phyloP scores from a whole-genome alignment of 2,888 invertebrate species.

The Miltochrista miniata region DNA sequence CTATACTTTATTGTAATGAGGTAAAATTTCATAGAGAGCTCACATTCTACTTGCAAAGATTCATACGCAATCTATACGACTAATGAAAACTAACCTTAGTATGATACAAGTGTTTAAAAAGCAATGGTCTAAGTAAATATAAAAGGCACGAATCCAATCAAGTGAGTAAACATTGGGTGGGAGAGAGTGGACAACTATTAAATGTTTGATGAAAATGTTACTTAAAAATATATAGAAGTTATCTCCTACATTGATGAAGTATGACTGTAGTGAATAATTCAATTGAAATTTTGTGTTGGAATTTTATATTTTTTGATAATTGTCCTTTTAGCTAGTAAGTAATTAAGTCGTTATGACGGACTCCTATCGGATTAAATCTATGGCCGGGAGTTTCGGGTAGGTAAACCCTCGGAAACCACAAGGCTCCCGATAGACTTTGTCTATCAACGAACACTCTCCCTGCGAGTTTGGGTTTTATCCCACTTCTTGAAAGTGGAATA shows the following conservation, averaged over 20 bases:
- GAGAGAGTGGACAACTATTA: slow-evolving; percentile 32
- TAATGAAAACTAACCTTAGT: slow-evolving; percentile 15
- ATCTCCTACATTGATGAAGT: not conserved
- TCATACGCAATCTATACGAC: not conserved
- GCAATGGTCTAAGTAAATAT: slow-evolving; percentile 69
- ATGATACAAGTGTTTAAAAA: slow-evolving; percentile 50
- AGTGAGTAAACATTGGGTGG: slow-evolving; percentile 65
- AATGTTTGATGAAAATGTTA: slow-evolving; percentile 21
- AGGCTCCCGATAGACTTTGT: no score
- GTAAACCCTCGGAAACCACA: no score
- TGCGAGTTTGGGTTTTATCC: no score
- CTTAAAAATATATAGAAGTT: not conserved
- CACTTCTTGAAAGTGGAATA: no score
- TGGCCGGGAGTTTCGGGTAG: no score
- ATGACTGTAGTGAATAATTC: not conserved
- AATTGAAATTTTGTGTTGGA: not conserved
- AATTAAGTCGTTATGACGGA: no score
- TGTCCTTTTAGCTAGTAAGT: no score
- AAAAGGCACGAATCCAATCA: slow-evolving; percentile 80
- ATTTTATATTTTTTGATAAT: no score
- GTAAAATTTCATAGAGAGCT: no score
- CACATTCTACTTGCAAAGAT: not conserved
- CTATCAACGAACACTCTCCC: no score
- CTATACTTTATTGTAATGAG: no score
- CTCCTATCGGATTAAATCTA: no score